These are phyloP conservation scores for Ranitomeya variabilis DNA, from an alignment of 2,113 vertebrate genomes.

Conservation along the genomic window DNA sequence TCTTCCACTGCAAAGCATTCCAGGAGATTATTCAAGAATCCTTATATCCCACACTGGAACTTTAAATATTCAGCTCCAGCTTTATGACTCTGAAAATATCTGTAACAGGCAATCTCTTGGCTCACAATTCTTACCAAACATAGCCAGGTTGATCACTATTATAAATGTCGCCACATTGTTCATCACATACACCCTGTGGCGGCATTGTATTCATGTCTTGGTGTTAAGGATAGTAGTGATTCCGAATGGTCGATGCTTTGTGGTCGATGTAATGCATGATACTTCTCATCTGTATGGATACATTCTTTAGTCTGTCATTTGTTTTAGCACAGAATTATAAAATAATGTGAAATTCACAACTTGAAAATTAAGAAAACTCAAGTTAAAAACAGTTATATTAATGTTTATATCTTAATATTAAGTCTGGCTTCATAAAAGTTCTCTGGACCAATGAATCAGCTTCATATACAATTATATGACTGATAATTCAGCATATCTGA, in stretches of 20 bases:
- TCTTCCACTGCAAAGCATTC: constrained; percentile 55
- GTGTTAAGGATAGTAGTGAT: background rate
- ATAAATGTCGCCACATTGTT: constrained; percentile 33
- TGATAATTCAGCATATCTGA: background rate
- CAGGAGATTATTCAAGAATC: constrained; percentile 56
- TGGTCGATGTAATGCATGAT: background rate
- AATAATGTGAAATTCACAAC: background rate
- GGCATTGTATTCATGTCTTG: background rate
- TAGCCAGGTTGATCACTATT: constrained; percentile 47
- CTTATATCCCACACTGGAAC: constrained; percentile 55
- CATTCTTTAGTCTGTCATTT: background rate
- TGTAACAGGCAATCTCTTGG: constrained; percentile 55
- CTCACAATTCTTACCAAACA: constrained; percentile 55
- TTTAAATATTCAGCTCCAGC: constrained; percentile 51
- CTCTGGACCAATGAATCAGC: no score
- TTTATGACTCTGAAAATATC: constrained; percentile 58
- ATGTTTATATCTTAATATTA: background rate
- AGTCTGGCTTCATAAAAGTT: background rate
- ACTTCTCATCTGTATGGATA: background rate
- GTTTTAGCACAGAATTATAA: background rate
- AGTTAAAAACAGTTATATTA: background rate
- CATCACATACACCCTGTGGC: background rate
- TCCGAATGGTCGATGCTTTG: background rate
- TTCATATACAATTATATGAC: background rate
- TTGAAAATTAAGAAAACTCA: background rate